A percentile compares a stretch with the other conserved stretches of the same genome.
phyloP scores from a whole-genome alignment of 2,888 invertebrate genomes.

The Drosophila rubida region DNA sequence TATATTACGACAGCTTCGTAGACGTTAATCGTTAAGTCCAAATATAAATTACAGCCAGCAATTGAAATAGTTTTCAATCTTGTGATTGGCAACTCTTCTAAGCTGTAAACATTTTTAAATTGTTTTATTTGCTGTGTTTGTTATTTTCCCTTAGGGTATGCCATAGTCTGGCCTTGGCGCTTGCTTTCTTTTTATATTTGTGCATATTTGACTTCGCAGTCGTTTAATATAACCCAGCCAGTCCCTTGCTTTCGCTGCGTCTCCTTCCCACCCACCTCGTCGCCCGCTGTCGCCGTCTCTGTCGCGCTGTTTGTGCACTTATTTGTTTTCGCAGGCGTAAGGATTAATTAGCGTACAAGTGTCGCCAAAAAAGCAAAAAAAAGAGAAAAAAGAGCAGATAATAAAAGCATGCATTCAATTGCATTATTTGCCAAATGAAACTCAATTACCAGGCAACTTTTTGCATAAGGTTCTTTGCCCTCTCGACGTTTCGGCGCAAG shows the following conservation, averaged over 20 bases:
- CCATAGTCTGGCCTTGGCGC: not conserved
- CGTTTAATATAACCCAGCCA: constrained; percentile 38
- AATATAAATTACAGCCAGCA: no score
- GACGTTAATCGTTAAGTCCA: not conserved
- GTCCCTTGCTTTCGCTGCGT: constrained; percentile 4
- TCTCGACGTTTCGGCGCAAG: constrained; percentile 23
- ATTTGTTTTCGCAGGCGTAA: constrained; percentile 73
- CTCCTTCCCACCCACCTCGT: not conserved
- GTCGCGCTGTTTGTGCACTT: constrained; percentile 44
- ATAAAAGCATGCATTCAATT: constrained; percentile 77
- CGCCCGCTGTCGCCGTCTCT: constrained; percentile 5
- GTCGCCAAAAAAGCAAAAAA: constrained; percentile 54
- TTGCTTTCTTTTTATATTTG: constrained; percentile 49
- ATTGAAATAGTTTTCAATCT: no score
- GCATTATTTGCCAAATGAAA: constrained; percentile 77
- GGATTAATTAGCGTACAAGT: constrained; percentile 83
- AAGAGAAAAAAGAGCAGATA: constrained; percentile 14
- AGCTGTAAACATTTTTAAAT: no score
- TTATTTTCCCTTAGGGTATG: constrained; percentile 32
- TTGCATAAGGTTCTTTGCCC: constrained; percentile 52
- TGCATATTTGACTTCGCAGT: constrained; percentile 60
- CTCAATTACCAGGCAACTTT: constrained; percentile 58
- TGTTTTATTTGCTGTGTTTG: no score
- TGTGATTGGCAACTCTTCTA: no score
- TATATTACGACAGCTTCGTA: constrained; percentile 1